Evolutionary conservation across 2,888 invertebrate genomes (phyloP), one percentile per base, ranked within the genome.

Genomic region (Leptodirus hochenwartii): DNA sequence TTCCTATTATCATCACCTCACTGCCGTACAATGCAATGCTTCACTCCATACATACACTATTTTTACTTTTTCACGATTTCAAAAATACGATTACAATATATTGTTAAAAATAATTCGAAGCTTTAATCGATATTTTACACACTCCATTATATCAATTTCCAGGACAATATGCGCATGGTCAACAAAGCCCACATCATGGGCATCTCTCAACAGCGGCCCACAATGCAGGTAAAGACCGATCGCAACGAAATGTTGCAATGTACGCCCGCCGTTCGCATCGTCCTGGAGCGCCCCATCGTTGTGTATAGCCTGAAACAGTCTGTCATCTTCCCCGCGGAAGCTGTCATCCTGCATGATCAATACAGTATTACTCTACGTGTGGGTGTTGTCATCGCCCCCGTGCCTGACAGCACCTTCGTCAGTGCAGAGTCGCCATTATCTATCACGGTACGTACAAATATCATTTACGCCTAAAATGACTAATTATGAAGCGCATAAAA

Each of bases 381-480:
- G 17, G 58, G 57, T 3, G 55, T 57, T 11, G 51, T 60, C 9
- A 46, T 60, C 5, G 60, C 56, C 5, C 58, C 60, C 5, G 48
- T 58, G 1, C 34, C 43, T 10, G 41, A 43, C 14, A 37, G 46
- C 28, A 43, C 45, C 2, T 51, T 40, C 35, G 46, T 53, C 5
- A 50, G 50, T 1, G 38, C 41, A 4, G 44, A 50, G 24, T 45
- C 49, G 3, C 59, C 60, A 4, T 42, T 55, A 31, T 39, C 48
- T 8, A 11, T 35, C 5, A n/a, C n/a, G n/a, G n/a, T n/a, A n/a
- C n/a, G n/a, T n/a, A n/a, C n/a, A n/a, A n/a, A n/a, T n/a, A n/a
- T n/a, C n/a, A n/a, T n/a, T n/a, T n/a, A n/a, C n/a, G n/a, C n/a
- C n/a, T n/a, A n/a, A n/a, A n/a, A n/a, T n/a, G n/a, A n/a, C n/a